Base-by-base conservation (phyloP, 2,888 invertebrate species). In the Eristalis intricaria region DNA sequence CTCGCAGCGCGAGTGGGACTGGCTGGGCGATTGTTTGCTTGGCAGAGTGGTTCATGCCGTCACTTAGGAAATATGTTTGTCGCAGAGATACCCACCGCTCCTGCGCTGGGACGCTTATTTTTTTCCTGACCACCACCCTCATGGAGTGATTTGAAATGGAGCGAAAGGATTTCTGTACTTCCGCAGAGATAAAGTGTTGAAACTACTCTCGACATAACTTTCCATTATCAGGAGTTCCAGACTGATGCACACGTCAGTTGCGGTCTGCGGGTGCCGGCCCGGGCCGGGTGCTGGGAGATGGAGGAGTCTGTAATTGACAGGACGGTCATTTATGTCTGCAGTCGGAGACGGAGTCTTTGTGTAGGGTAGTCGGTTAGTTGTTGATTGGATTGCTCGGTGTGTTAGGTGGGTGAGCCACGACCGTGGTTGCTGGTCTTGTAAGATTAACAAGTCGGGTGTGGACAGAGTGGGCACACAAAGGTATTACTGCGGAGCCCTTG, bases 121-220 rank as follows among this genome's bases (percentile, higher is more conserved):
- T 32, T 19, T 63, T 32, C n/a, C 26, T 13, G 3, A 23, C 66
- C 19, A 66, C n/a, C 56, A 19, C 19, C 29, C 26, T 60, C 60
- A 76, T 56, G 58, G 77, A 66, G 75, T 68, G 79, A 71, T 50
- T 80, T 87, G 76, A 87, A 87, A 84, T 87, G 87, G 84, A 84
- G 79, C 73, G 84, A 87, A 84, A 84, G 75, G 68, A 87, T 87
- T 76, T 84, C 64, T 79, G 26, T 84, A 73, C 87, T 79, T 80
- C 79, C 73, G 69, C 68, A 73, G 66, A 83, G 87, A 87, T 84
- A 87, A 80, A 80, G 87, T 87, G 87, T 87, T 84, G 84, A 84
- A 87, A 84, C 79, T 87, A 80, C 87, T 87, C 84, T 87, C 84
- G 69, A 87, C 83, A 87, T 87, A 87, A 84, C 87, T 87, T 87